Conservation (phyloP, 64 coral and sea anemone genomes). For the Montipora capricornis region DNA sequence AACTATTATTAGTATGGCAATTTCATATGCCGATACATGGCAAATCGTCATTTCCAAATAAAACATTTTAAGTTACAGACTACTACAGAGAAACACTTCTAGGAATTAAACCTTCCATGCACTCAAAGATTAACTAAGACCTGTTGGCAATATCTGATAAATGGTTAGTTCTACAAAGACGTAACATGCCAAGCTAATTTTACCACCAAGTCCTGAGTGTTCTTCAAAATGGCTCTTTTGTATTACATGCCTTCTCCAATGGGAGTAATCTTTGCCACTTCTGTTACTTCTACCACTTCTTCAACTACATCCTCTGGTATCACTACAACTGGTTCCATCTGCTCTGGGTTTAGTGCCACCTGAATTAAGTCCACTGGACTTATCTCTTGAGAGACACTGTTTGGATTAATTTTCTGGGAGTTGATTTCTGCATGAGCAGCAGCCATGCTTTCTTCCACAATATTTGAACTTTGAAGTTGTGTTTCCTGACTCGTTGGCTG, state of each 20-base stretch:
- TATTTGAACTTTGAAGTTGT: background rate
- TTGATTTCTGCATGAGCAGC: background rate
- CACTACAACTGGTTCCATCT: conserved; percentile 16
- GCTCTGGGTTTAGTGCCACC: conserved; percentile 28
- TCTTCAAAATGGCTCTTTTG: background rate
- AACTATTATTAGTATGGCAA: too few species aligned
- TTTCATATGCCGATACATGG: too few species aligned
- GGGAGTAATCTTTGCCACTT: conserved; percentile 41
- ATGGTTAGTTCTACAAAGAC: background rate
- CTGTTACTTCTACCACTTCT: conserved; percentile 38
- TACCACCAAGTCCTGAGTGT: conserved; percentile 5
- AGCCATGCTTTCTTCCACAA: conserved; percentile 20
- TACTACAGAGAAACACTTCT: too few species aligned
- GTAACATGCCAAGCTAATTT: background rate
- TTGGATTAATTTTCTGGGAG: background rate
- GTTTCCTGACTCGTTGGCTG: background rate
- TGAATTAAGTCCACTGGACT: conserved; percentile 32
- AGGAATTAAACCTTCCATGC: too few species aligned
- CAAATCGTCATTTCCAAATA: too few species aligned
- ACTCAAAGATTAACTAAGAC: background rate
- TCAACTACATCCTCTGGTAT: conserved; percentile 38
- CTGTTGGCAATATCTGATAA: background rate
- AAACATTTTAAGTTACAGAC: too few species aligned
- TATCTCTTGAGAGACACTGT: background rate
- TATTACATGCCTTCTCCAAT: conserved; percentile 31